Evolutionary conservation across 2,797 vertebrate species (phyloP).

Genomic region (Eleutherodactylus coqui): DNA sequence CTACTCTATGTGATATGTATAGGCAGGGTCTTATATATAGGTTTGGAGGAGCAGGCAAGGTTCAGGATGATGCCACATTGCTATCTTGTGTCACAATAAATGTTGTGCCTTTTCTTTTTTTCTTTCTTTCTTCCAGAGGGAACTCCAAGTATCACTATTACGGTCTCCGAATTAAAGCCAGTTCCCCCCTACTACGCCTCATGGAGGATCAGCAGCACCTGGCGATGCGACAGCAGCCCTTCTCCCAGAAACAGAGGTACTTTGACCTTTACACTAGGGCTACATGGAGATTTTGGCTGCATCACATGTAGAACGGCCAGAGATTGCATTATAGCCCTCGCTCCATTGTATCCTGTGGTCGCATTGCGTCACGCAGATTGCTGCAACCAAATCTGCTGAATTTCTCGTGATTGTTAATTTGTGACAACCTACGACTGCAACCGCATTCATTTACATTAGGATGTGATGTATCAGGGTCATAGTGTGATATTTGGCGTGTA

Average conservation of each 20-base stretch:
- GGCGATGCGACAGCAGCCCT: slow-evolving; percentile 92
- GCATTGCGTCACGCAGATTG: too few relatives aligned
- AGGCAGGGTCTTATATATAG: background rate
- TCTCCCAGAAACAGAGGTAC: slow-evolving; percentile 91
- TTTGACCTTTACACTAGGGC: background rate
- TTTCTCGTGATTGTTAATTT: too few relatives aligned
- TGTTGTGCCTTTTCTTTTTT: background rate
- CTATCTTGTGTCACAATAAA: background rate
- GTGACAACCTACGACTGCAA: too few relatives aligned
- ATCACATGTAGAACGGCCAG: too few relatives aligned
- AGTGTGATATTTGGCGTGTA: too few relatives aligned
- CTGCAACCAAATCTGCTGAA: too few relatives aligned
- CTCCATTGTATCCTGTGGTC: too few relatives aligned
- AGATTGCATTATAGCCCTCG: too few relatives aligned
- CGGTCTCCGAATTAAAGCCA: slow-evolving; percentile 90
- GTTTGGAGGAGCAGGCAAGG: background rate
- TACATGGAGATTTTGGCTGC: too few relatives aligned
- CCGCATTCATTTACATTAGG: too few relatives aligned
- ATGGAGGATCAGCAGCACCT: slow-evolving; percentile 94
- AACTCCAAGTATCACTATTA: slow-evolving; percentile 98
- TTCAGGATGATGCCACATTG: background rate
- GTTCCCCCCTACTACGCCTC: slow-evolving; percentile 85
- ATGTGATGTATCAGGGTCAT: too few relatives aligned
- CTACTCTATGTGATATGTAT: background rate
- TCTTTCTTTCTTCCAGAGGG: slow-evolving; percentile 76